Conservation (phyloP, 2,888 invertebrate genomes). For the Andrena haemorrhoa region DNA sequence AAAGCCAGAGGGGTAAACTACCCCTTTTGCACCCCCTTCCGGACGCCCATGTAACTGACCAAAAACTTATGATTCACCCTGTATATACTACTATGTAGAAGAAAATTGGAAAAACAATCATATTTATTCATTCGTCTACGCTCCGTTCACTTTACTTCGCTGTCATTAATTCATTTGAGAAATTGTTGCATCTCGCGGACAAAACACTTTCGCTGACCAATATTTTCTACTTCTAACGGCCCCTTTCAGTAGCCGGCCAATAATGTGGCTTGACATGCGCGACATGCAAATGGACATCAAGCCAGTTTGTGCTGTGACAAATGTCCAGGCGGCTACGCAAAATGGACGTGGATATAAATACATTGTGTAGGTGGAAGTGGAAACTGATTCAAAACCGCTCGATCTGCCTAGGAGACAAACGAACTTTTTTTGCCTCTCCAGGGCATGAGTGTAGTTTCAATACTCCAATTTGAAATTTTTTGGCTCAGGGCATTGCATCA, state of each 20-base stretch:
- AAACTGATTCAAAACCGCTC: slow-evolving; percentile 13
- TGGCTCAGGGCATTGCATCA: not conserved
- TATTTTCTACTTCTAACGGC: slow-evolving; percentile 17
- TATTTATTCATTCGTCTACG: too few relatives aligned
- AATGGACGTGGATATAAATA: slow-evolving; percentile 36
- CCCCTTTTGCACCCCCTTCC: too few relatives aligned
- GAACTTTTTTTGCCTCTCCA: not conserved
- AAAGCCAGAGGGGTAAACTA: too few relatives aligned
- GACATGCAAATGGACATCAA: slow-evolving; percentile 31
- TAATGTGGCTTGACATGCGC: slow-evolving; percentile 36
- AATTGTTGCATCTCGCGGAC: not conserved
- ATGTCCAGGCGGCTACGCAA: slow-evolving; percentile 25
- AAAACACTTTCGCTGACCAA: slow-evolving; percentile 14
- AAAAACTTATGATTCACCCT: too few relatives aligned
- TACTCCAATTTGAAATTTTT: not conserved
- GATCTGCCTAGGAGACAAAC: not conserved
- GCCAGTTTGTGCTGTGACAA: slow-evolving; percentile 33
- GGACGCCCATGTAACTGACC: too few relatives aligned
- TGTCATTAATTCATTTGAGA: too few relatives aligned
- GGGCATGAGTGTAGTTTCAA: not conserved
- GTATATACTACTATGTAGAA: too few relatives aligned
- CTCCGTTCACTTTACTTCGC: too few relatives aligned
- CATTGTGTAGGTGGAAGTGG: not conserved
- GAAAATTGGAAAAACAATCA: too few relatives aligned
- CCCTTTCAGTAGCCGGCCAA: slow-evolving; percentile 13